phyloP scores from a whole-genome alignment of 2,888 invertebrate species.

The Nezara viridula region DNA sequence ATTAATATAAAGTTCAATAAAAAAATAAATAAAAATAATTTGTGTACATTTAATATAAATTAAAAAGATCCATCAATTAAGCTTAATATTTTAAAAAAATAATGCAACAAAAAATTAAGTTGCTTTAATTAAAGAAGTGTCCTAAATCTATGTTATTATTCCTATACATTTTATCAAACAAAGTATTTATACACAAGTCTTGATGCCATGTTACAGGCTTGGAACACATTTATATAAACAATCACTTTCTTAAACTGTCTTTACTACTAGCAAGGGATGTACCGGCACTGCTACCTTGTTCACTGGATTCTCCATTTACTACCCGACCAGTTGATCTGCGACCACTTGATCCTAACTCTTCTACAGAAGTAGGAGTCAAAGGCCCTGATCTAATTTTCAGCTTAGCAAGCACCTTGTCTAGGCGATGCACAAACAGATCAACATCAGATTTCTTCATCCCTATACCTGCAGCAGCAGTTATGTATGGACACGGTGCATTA shows the following conservation, averaged over 20 bases:
- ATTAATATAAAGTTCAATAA: background rate
- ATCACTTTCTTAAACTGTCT: conserved; percentile 68
- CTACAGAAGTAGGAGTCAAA: conserved; percentile 68
- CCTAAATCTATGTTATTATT: conserved; percentile 43
- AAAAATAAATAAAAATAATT: conserved; percentile 28
- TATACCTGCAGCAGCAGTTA: conserved; percentile 82
- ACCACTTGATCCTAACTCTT: conserved; percentile 67
- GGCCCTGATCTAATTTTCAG: conserved; percentile 68
- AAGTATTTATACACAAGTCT: conserved; percentile 56
- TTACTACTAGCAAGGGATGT: conserved; percentile 68
- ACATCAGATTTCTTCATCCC: conserved; percentile 78
- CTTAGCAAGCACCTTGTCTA: conserved; percentile 74
- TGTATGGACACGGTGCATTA: conserved; percentile 75
- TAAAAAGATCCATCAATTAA: conserved; percentile 36
- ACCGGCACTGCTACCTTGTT: conserved; percentile 67
- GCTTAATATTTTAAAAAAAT: conserved; percentile 53
- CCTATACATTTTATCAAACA: conserved; percentile 58
- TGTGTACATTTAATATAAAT: background rate
- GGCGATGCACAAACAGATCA: conserved; percentile 77
- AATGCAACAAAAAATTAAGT: conserved; percentile 52
- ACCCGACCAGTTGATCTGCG: conserved; percentile 65
- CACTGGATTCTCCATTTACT: conserved; percentile 67
- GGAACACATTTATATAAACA: conserved; percentile 60
- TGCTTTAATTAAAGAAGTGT: conserved; percentile 42
- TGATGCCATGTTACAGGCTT: conserved; percentile 50